Percentiles rank a stretch among this genome's conserved stretches.
Conservation (phyloP, 2,113 vertebrate species). For the Halcyon senegalensis region DNA sequence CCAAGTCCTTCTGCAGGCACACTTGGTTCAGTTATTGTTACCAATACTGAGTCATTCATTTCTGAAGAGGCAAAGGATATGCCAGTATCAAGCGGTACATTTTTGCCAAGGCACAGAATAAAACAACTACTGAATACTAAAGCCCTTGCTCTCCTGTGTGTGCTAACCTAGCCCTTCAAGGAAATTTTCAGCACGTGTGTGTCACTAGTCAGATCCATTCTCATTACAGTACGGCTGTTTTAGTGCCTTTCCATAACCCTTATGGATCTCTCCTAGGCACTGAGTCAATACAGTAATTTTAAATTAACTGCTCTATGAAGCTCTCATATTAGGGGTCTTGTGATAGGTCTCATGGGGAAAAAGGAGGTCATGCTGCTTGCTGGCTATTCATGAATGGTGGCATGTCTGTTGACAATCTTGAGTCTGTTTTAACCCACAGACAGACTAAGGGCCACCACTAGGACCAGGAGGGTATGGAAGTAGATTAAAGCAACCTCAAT, state of each 20-base stretch:
- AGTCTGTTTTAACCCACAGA: not conserved
- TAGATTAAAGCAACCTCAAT: not conserved
- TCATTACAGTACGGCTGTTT: not conserved
- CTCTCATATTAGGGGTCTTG: not conserved
- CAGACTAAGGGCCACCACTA: not conserved
- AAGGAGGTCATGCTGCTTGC: not conserved
- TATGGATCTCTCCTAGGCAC: not conserved
- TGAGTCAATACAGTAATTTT: not conserved
- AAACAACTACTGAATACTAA: constrained; percentile 11
- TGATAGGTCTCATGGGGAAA: not conserved
- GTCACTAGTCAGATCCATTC: not conserved
- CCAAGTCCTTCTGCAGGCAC: not conserved
- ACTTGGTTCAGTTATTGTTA: not conserved
- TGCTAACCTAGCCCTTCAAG: constrained; percentile 17
- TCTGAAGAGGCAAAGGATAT: not conserved
- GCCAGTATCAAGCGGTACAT: not conserved
- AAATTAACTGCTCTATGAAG: not conserved
- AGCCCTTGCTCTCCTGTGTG: not conserved
- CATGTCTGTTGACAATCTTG: not conserved
- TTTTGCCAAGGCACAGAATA: not conserved
- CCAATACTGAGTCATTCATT: not conserved
- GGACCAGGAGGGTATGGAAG: not conserved
- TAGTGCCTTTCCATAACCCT: not conserved
- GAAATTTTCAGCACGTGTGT: not conserved
- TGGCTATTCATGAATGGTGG: not conserved